A percentile compares a stretch with the other conserved stretches of the same genome.
These are phyloP conservation scores for Ectemnius cavifrons DNA, from an alignment of 2,888 invertebrate genomes.

Conservation along the genomic window DNA sequence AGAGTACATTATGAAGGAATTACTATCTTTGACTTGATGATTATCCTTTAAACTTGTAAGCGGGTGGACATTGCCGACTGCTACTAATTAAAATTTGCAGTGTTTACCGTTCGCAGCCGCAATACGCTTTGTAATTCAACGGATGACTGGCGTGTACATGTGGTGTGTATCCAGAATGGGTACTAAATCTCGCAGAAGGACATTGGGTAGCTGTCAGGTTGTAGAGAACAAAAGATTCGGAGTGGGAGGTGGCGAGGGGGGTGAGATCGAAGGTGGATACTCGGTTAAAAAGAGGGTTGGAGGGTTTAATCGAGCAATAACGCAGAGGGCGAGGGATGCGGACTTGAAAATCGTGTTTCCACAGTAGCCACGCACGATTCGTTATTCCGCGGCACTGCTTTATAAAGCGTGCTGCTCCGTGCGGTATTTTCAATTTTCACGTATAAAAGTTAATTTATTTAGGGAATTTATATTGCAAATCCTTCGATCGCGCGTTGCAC, in stretches of 20 bases:
- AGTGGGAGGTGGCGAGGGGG: constrained; percentile 8
- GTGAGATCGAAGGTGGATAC: constrained; percentile 24
- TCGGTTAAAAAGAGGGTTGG: constrained; percentile 31
- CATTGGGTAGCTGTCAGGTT: not conserved
- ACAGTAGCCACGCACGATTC: constrained; percentile 20
- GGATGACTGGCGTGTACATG: too few relatives aligned
- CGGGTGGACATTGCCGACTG: too few relatives aligned
- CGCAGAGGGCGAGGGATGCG: not conserved
- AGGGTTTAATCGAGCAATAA: constrained; percentile 28
- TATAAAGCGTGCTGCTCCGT: constrained; percentile 25
- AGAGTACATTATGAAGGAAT: too few relatives aligned
- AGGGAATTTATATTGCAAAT: constrained; percentile 61
- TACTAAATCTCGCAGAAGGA: constrained; percentile 7
- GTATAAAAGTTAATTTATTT: constrained; percentile 63
- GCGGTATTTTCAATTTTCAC: constrained; percentile 57
- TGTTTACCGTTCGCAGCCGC: too few relatives aligned
- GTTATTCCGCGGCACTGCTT: constrained; percentile 47
- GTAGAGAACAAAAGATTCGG: constrained; percentile 6
- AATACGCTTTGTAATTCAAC: too few relatives aligned
- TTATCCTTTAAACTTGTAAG: too few relatives aligned
- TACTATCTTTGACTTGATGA: too few relatives aligned
- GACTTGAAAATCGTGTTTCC: constrained; percentile 6
- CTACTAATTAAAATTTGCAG: too few relatives aligned
- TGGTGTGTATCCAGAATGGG: not conserved
- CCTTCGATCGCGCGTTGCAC: constrained; percentile 44